These are phyloP conservation scores for Muntiacus reevesi DNA, from an alignment of 2,113 vertebrate species.

Conservation along the genomic window DNA sequence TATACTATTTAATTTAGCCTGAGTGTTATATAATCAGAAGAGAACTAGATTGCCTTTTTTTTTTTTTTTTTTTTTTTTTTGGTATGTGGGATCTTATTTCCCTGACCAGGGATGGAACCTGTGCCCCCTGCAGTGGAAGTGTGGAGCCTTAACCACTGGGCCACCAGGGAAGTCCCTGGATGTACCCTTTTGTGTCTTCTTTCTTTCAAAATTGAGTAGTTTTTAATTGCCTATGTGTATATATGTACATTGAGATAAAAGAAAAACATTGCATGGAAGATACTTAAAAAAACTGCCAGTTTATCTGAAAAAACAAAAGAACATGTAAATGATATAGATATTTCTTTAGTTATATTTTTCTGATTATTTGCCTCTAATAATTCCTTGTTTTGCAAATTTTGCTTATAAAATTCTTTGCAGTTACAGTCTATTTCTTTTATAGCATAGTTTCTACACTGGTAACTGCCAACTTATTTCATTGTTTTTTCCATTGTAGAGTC, in stretches of 20 bases:
- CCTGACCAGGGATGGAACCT: neutral
- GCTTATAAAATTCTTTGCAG: neutral
- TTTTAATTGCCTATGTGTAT: neutral
- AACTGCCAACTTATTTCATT: neutral
- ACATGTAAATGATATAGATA: neutral
- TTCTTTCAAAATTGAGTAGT: constrained; percentile 7
- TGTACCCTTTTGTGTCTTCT: neutral
- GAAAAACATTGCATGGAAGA: neutral
- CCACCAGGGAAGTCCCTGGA: neutral
- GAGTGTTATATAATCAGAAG: neutral
- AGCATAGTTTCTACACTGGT: neutral
- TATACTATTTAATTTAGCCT: neutral
- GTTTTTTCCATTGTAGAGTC: neutral
- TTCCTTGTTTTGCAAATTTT: constrained; percentile 1
- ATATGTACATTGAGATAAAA: neutral
- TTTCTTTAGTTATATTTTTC: neutral
- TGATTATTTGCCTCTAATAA: neutral
- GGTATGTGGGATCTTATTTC: neutral
- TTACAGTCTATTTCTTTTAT: neutral
- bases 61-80: too few species aligned
- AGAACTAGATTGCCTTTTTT: neutral
- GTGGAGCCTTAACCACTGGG: neutral
- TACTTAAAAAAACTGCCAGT: neutral
- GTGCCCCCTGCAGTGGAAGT: neutral
- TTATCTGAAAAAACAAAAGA: neutral